Evolutionary conservation across 2,888 invertebrate species (phyloP), one percentile per base, ranked within the genome.

Genomic region (Rhagophthalmus giganteus): DNA sequence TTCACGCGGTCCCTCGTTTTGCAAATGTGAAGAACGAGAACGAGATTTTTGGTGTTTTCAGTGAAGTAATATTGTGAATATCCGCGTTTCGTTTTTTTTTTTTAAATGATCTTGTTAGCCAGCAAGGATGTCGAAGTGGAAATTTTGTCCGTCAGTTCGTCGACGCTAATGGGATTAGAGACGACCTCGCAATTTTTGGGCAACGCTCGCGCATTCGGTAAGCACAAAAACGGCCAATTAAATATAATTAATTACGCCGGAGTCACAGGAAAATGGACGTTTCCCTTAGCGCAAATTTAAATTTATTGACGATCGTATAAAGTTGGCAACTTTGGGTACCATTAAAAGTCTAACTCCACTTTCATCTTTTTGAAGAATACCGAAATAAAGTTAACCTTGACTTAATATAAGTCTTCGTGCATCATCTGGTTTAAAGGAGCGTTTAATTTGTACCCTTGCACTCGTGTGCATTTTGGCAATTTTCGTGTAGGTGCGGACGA

Each of bases 101-200:
- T 20, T 5, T 61, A 63, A 60, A 68, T 70, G 67, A 66, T 67
- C 57, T 64, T 66, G 41, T 56, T 70, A 25, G 64, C 67, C 20
- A 66, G 67, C 45, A 68, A 63, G 61, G 66, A 66, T 62, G 64
- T 67, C 59, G 64, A 64, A 58, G 57, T 67, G 47, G 61, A 59
- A 32, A 63, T 55, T 44, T 53, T 51, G 26, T 57, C 53, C 26
- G 41, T 58, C 40, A 55, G 50, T 42, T 50, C 60, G 39, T 50
- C 68, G 60, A 68, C 68, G 72, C 74, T 71, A 66, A 76, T 76
- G 76, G 76, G 76, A 69, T 72, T 76, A 68, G 74, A 75, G 73
- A 75, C 69, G 49, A 74, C 74, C 46, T 68, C 71, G 26, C 74
- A 75, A 62, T 74, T 72, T 61, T 65, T 74, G 60, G 73, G 74